Evolutionary conservation across 2,113 vertebrate genomes (phyloP).

Genomic region (Cathartes aura): DNA sequence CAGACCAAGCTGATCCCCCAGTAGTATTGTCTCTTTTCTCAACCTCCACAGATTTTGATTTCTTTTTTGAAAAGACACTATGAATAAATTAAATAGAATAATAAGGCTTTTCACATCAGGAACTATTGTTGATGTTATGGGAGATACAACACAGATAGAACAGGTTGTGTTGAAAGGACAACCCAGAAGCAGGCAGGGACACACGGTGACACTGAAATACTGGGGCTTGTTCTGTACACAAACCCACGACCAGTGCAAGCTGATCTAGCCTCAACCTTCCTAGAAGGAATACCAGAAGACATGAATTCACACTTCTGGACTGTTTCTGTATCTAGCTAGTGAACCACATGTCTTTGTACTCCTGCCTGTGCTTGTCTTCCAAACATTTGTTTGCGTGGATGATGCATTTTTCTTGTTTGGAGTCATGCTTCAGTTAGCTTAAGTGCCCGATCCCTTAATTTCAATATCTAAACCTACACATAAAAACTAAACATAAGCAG

Average conservation of each 20-base stretch:
- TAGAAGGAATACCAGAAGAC: not conserved
- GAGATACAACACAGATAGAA: not conserved
- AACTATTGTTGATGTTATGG: not conserved
- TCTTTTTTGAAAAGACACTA: not conserved
- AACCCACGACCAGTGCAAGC: fast-evolving
- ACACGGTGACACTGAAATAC: not conserved
- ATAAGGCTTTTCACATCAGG: not conserved
- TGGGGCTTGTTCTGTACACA: not conserved
- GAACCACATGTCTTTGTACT: not conserved
- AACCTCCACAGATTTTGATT: not conserved
- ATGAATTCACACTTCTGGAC: not conserved
- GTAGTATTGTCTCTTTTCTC: not conserved
- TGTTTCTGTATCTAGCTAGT: not conserved
- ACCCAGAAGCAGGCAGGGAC: not conserved
- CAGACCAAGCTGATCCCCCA: not conserved
- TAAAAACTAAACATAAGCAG: not conserved
- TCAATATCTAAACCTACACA: not conserved
- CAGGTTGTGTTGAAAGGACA: not conserved
- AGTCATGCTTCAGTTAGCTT: not conserved
- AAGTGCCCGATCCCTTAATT: not conserved
- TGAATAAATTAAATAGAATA: not conserved
- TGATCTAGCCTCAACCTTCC: not conserved
- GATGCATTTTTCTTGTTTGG: not conserved
- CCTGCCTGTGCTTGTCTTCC: not conserved
- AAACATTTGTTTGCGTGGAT: not conserved